phyloP scores from a whole-genome alignment of 2,797 vertebrate genomes.

The Buphagus erythrorhynchus region DNA sequence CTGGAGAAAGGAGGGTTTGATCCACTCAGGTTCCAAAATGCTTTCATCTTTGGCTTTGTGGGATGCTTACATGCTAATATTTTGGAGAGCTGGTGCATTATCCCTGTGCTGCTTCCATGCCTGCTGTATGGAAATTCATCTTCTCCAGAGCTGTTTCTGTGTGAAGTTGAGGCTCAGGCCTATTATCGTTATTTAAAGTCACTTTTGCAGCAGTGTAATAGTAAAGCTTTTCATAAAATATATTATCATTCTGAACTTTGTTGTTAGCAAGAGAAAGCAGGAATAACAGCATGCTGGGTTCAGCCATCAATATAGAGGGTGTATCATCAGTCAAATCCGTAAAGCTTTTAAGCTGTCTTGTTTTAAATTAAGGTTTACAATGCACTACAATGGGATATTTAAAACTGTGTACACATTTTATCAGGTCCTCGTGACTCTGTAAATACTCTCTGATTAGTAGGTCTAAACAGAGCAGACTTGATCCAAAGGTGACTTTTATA shows the following conservation, averaged over 20 bases:
- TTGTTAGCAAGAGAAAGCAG: slow-evolving; percentile 73
- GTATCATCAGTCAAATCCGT: slow-evolving; percentile 73
- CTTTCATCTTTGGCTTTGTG: not conserved
- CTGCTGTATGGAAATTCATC: slow-evolving; percentile 19
- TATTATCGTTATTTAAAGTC: slow-evolving; percentile 78
- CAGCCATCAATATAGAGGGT: slow-evolving; percentile 72
- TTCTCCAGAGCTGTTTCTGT: slow-evolving; percentile 38
- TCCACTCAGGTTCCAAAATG: not conserved
- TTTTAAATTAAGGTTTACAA: slow-evolving; percentile 76
- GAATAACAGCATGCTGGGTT: slow-evolving; percentile 70
- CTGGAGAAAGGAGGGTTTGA: not conserved
- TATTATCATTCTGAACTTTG: slow-evolving; percentile 70
- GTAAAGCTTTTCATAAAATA: slow-evolving; percentile 65
- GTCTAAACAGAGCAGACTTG: slow-evolving; percentile 23
- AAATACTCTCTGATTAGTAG: slow-evolving; percentile 69
- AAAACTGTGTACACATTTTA: slow-evolving; percentile 75
- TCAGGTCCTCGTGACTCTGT: slow-evolving; percentile 70
- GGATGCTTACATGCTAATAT: not conserved
- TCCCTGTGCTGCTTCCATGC: not conserved
- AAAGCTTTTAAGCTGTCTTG: slow-evolving; percentile 78
- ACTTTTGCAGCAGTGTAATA: slow-evolving; percentile 24
- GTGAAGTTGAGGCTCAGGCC: slow-evolving; percentile 52
- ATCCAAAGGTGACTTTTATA: not conserved
- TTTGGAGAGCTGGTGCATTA: not conserved
- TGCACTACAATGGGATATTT: slow-evolving; percentile 77